Percentiles rank a stretch among this genome's conserved stretches.
Evolutionary conservation across 2,113 vertebrate genomes (phyloP).

Genomic region (Eulacestoma nigropectus): DNA sequence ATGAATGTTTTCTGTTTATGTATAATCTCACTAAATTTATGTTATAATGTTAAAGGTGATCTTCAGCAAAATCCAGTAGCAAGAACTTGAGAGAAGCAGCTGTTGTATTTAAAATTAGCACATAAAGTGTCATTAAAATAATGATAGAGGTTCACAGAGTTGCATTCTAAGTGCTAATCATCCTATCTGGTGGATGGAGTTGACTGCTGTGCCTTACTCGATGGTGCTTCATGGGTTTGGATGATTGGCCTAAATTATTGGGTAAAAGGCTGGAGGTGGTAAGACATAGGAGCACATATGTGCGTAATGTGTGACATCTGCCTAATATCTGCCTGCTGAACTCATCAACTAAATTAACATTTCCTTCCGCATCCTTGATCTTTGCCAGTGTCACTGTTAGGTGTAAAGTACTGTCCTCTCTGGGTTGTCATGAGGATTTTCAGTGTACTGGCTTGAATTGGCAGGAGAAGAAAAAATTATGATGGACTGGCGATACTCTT

Average conservation of each 20-base stretch:
- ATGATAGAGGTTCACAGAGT: not conserved
- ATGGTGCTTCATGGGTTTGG: not conserved
- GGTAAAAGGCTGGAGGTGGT: not conserved
- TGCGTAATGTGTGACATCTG: not conserved
- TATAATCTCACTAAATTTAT: conserved; percentile 26
- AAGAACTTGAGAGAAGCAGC: conserved; percentile 34
- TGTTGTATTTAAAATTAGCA: conserved; percentile 43
- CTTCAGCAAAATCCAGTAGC: conserved; percentile 26
- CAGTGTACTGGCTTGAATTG: not conserved
- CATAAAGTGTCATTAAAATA: conserved; percentile 20
- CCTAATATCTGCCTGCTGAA: conserved; percentile 30
- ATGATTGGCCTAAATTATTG: not conserved
- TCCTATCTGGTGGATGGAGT: not conserved
- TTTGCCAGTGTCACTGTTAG: not conserved
- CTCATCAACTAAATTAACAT: conserved; percentile 33
- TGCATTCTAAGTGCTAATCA: conserved; percentile 1
- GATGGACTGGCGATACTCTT: not conserved
- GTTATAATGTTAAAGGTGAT: conserved; percentile 28
- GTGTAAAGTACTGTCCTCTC: not conserved
- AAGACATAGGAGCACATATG: not conserved
- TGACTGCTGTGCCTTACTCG: conserved; percentile 25
- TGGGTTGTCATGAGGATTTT: not conserved
- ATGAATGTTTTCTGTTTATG: conserved; percentile 8
- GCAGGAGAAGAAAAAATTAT: not conserved
- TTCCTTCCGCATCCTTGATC: not conserved